Conservation (phyloP, 1,140 invertebrate species). For the Solenopsis invicta region DNA sequence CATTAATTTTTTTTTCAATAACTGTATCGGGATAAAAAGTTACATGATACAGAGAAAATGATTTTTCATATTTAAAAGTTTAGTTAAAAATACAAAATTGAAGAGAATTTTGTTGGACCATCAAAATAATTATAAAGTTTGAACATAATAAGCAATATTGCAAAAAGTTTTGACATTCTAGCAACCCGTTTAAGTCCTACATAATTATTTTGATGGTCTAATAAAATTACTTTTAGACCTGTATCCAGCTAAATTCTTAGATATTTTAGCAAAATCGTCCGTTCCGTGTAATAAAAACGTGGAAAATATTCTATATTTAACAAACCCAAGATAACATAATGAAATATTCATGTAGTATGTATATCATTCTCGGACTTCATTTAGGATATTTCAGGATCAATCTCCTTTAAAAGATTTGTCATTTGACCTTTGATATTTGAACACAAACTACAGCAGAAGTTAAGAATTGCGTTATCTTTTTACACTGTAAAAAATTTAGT, state of each 20-base stretch:
- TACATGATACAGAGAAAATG: not conserved
- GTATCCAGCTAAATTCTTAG: too few relatives aligned
- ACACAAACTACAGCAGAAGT: not conserved
- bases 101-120: too few relatives aligned
- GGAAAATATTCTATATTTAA: not conserved
- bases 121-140: too few relatives aligned
- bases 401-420: constrained; percentile 10
- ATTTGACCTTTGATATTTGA: constrained; percentile 1
- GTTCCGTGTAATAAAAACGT: not conserved
- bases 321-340: constrained; percentile 8
- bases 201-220: too few relatives aligned
- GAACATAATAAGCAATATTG: too few relatives aligned
- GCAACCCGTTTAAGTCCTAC: too few relatives aligned
- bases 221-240: too few relatives aligned
- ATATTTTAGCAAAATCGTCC: too few relatives aligned
- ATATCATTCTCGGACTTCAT: not conserved
- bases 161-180: too few relatives aligned
- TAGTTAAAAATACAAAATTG: too few relatives aligned
- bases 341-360: not conserved
- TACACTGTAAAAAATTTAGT: too few relatives aligned
- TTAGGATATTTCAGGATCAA: not conserved
- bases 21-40: not conserved
- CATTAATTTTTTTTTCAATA: not conserved
- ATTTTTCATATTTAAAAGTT: too few relatives aligned
- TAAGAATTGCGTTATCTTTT: not conserved